Evolutionary conservation across 1,140 invertebrate species (phyloP).

Genomic region (Brachionus asplanchnoidis): DNA sequence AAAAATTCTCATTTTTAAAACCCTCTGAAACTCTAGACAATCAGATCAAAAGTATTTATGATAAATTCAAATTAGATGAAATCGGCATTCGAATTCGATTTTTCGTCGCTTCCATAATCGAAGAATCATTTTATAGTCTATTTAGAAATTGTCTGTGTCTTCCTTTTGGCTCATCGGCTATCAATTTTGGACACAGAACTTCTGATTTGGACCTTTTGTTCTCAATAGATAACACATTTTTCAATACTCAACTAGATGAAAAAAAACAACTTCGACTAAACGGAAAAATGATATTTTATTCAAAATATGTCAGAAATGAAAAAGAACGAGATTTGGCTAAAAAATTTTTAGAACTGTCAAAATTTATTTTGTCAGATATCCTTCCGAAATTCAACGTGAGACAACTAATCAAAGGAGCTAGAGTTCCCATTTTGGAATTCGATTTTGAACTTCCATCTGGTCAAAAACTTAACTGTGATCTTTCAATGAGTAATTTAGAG

Average conservation of each 20-base stretch:
- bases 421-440: slow-evolving; percentile 35
- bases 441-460: slow-evolving; percentile 16
- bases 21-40: not conserved
- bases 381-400: slow-evolving; percentile 23
- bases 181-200: slow-evolving; percentile 16
- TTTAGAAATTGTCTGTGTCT: slow-evolving; percentile 14
- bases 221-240: slow-evolving; percentile 16
- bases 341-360: not conserved
- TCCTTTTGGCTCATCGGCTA: slow-evolving; percentile 12
- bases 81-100: not conserved
- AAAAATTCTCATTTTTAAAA: slow-evolving; percentile 23
- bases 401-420: slow-evolving; percentile 10
- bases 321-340: not conserved
- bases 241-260: not conserved
- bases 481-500: slow-evolving; percentile 26
- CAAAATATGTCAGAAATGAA: not conserved
- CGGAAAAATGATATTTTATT: slow-evolving; percentile 31
- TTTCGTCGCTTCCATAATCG: slow-evolving; percentile 18
- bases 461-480: slow-evolving; percentile 28
- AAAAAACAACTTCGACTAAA: not conserved
- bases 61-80: not conserved
- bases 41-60: not conserved
- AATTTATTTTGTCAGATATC: slow-evolving; percentile 4
- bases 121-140: slow-evolving; percentile 20
- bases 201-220: slow-evolving; percentile 35